phyloP scores from a whole-genome alignment of 2,113 vertebrate genomes.

The Pogonocichla stellata region DNA sequence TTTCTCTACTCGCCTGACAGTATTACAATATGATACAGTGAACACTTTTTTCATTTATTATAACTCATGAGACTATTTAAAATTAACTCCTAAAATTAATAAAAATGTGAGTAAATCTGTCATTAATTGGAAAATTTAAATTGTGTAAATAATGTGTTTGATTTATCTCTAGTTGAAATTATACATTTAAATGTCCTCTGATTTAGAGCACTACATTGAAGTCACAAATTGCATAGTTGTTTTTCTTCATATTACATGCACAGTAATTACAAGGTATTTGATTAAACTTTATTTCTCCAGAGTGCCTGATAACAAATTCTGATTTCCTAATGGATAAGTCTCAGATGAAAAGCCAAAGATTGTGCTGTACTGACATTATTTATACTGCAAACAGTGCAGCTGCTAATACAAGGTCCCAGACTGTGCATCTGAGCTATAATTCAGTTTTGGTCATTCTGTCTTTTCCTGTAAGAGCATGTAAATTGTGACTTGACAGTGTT shows the following conservation, averaged over 20 bases:
- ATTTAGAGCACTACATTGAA: background rate
- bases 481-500: background rate
- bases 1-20: background rate
- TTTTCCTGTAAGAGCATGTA: background rate
- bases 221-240: background rate
- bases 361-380: background rate
- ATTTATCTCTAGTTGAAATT: background rate
- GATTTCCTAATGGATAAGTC: background rate
- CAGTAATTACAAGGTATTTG: background rate
- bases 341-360: background rate
- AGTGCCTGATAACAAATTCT: background rate
- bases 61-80: background rate
- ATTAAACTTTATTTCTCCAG: background rate
- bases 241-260: background rate
- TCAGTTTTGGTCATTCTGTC: background rate
- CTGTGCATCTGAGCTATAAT: background rate
- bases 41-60: background rate
- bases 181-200: background rate
- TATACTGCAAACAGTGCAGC: background rate
- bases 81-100: background rate
- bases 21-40: background rate
- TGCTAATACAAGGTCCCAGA: background rate
- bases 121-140: background rate
- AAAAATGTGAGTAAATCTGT: background rate
- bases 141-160: background rate